Evolutionary conservation across 1,140 invertebrate genomes (phyloP).

Genomic region (Agrypnia vestita): DNA sequence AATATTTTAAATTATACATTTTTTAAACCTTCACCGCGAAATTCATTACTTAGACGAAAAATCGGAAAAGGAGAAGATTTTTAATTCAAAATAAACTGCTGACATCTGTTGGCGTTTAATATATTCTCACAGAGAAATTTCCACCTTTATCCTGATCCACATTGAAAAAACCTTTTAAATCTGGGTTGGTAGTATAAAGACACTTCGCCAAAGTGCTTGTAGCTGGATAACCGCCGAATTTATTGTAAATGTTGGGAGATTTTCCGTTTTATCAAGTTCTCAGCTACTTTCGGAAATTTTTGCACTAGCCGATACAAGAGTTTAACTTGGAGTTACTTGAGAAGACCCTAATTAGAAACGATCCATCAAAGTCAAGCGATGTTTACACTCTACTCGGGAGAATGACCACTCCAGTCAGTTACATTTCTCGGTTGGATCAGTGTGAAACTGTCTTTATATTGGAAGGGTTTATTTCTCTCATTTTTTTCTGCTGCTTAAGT

Average conservation of each 20-base stretch:
- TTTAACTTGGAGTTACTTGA: conserved; percentile 20
- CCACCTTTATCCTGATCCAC: conserved; percentile 12
- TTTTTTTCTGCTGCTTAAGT: too few relatives aligned
- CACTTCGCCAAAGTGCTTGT: neutral
- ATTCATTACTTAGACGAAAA: conserved; percentile 22
- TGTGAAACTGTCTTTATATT: too few relatives aligned
- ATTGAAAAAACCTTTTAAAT: neutral
- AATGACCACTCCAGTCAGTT: conserved; percentile 32
- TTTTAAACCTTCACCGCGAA: conserved; percentile 4
- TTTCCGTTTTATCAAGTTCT: neutral
- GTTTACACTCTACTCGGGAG: conserved; percentile 30
- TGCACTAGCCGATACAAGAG: neutral
- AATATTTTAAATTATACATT: too few relatives aligned
- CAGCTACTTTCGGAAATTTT: neutral
- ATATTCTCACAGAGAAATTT: conserved; percentile 32
- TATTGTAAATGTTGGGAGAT: neutral
- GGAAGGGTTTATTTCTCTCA: too few relatives aligned
- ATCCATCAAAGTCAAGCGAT: conserved; percentile 36
- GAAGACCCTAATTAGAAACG: conserved; percentile 40
- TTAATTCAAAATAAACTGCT: conserved; percentile 33
- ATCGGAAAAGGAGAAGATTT: conserved; percentile 2
- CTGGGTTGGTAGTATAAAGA: neutral
- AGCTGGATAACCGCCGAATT: neutral
- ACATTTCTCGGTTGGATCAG: too few relatives aligned
- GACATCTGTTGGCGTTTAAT: conserved; percentile 39